Percentiles rank a stretch among this genome's conserved stretches.
phyloP scores from a whole-genome alignment of 1,140 invertebrate species.

The Lucilia sericata region DNA sequence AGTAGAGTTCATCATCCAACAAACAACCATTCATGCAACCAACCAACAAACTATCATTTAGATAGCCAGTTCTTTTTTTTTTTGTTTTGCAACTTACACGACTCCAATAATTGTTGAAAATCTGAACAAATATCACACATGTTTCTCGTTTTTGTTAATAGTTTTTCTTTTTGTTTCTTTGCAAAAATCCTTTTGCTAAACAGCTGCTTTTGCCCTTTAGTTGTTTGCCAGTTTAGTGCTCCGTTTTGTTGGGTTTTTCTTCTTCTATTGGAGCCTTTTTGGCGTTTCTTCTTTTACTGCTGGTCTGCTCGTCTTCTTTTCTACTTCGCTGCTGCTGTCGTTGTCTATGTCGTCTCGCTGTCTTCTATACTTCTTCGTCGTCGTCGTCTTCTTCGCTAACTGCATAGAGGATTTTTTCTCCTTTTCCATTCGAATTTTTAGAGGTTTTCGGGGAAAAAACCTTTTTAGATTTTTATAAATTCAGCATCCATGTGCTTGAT shows the following conservation, averaged over 20 bases:
- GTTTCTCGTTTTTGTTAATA: constrained; percentile 49
- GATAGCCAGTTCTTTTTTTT: neutral
- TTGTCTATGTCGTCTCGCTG: constrained; percentile 21
- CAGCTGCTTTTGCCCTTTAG: neutral
- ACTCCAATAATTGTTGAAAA: constrained; percentile 81
- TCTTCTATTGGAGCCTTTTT: constrained; percentile 18
- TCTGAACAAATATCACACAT: constrained; percentile 86
- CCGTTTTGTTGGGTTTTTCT: neutral
- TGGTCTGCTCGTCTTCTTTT: constrained; percentile 18
- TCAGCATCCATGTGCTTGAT: neutral
- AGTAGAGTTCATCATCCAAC: neutral
- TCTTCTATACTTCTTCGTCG: constrained; percentile 31
- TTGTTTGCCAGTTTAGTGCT: neutral
- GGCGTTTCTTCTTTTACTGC: neutral
- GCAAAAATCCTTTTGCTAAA: constrained; percentile 11
- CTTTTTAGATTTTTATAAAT: constrained; percentile 35
- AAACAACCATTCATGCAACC: neutral
- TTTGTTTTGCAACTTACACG: constrained; percentile 73
- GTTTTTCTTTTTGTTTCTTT: neutral
- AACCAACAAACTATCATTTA: neutral
- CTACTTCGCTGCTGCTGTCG: constrained; percentile 19
- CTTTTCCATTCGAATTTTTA: constrained; percentile 28
- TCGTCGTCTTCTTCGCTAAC: neutral
- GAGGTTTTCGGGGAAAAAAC: constrained; percentile 17
- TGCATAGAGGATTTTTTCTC: constrained; percentile 11